phyloP scores from a whole-genome alignment of 1,140 invertebrate species.

The Pseudomyrmex dendroicus region DNA sequence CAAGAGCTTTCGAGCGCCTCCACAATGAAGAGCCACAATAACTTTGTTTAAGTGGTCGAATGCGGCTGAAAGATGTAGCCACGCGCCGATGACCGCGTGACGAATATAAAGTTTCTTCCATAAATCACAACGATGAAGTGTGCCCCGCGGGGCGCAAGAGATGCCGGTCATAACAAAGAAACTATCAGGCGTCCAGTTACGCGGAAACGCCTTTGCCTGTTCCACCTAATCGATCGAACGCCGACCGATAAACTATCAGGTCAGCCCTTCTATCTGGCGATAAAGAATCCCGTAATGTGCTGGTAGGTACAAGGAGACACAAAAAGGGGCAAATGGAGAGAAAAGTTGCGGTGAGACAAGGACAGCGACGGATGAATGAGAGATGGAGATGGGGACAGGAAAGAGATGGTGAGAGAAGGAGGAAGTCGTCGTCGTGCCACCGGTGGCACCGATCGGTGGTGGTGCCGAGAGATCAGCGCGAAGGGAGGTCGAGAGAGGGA shows the following conservation, averaged over 20 bases:
- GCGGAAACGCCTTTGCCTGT: conserved; percentile 17
- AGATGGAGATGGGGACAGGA: background rate
- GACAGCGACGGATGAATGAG: conserved; percentile 1
- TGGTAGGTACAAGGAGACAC: conserved; percentile 46
- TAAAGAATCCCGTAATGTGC: conserved; percentile 55
- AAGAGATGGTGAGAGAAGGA: conserved; percentile 15
- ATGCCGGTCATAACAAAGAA: conserved; percentile 31
- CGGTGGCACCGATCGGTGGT: conserved; percentile 44
- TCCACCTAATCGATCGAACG: conserved; percentile 34
- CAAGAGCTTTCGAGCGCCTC: background rate
- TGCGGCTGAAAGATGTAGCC: conserved; percentile 9
- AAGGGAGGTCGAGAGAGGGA: conserved; percentile 28
- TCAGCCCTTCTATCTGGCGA: conserved; percentile 41
- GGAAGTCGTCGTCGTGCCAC: background rate
- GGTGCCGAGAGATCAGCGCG: conserved; percentile 46
- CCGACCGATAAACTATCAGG: conserved; percentile 50
- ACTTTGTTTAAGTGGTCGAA: conserved; percentile 21
- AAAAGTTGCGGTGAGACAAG: background rate
- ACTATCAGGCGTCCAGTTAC: background rate
- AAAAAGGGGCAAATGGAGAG: conserved; percentile 29
- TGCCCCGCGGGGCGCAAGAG: background rate
- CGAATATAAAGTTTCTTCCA: conserved; percentile 41
- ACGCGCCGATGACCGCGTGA: background rate
- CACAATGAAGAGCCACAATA: background rate
- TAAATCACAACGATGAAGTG: conserved; percentile 32